Conservation (phyloP, 2,797 vertebrate genomes). For the Cuculus canorus region DNA sequence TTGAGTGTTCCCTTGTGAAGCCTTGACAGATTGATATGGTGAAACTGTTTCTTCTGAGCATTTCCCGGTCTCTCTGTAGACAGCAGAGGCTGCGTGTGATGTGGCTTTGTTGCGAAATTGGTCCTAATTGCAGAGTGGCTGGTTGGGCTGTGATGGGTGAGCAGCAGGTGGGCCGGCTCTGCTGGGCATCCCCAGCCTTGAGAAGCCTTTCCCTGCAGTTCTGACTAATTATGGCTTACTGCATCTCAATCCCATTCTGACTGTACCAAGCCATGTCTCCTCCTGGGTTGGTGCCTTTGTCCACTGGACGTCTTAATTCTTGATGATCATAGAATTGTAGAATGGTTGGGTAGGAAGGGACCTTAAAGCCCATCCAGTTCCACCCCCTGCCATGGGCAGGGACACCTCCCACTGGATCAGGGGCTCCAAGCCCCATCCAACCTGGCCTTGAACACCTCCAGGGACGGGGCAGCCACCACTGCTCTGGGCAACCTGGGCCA, state of each 20-base stretch:
- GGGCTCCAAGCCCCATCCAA: too few species aligned
- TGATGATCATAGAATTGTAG: too few species aligned
- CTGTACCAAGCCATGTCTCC: fast-evolving
- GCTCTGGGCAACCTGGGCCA: too few species aligned
- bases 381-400: too few species aligned
- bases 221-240: neutral
- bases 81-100: neutral
- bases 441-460: too few species aligned
- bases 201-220: neutral
- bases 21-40: neutral
- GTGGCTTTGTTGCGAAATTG: neutral
- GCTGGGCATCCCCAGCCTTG: fast-evolving
- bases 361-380: too few species aligned
- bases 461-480: too few species aligned
- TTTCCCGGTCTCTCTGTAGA: neutral
- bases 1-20: neutral
- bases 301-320: neutral
- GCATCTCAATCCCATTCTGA: neutral
- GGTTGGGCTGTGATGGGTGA: neutral
- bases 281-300: neutral
- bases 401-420: too few species aligned
- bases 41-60: fast-evolving
- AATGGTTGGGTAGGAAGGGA: too few species aligned
- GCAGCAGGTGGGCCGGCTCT: neutral
- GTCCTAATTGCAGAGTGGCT: neutral